phyloP scores from a whole-genome alignment of 2,113 vertebrate genomes.

The Mesembrinibis cayennensis region DNA sequence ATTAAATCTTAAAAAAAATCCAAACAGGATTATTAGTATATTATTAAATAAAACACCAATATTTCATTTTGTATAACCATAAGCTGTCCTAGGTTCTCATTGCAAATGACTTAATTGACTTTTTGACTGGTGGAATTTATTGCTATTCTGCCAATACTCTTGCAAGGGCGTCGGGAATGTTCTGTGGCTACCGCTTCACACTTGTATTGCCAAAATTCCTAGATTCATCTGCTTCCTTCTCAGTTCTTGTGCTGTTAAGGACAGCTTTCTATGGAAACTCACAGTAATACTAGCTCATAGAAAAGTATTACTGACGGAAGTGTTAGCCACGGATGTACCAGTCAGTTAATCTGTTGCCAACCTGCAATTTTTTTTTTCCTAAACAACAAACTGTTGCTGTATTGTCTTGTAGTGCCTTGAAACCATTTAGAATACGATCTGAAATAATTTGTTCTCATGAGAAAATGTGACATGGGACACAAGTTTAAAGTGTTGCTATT shows the following conservation, averaged over 20 bases:
- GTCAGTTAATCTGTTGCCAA: background rate
- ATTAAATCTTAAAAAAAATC: background rate
- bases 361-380: background rate
- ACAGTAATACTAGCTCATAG: background rate
- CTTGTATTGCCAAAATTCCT: background rate
- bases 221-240: background rate
- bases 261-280: background rate
- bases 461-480: background rate
- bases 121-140: background rate
- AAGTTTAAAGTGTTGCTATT: background rate
- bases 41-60: background rate
- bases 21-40: background rate
- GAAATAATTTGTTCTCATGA: background rate
- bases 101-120: background rate
- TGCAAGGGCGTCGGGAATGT: background rate
- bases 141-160: background rate
- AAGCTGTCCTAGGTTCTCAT: background rate
- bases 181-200: background rate
- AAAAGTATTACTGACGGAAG: background rate
- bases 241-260: background rate
- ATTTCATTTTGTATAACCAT: background rate
- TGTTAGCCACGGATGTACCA: background rate
- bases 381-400: background rate
- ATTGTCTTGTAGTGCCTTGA: background rate
- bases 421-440: background rate